Evolutionary conservation across 1,140 invertebrate genomes (phyloP).

Genomic region (Drosophila navojoa): DNA sequence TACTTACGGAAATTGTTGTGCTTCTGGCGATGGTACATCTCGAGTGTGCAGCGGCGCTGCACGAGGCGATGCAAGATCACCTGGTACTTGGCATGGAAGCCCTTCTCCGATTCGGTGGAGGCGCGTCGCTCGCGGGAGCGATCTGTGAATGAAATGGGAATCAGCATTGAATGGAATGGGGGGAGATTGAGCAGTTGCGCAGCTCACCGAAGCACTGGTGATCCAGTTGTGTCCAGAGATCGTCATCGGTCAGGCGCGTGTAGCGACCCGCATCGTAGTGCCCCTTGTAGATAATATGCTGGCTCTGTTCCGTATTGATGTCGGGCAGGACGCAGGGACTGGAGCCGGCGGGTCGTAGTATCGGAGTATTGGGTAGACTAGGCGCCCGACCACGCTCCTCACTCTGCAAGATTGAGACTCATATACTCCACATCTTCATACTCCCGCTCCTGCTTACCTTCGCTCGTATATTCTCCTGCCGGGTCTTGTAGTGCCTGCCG

Average conservation of each 20-base stretch:
- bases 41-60: constrained; percentile 94
- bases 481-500: constrained; percentile 87
- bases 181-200: background rate
- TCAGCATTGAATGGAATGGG: background rate
- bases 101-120: constrained; percentile 94
- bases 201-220: constrained; percentile 74
- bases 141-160: constrained; percentile 44
- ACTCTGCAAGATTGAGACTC: constrained; percentile 84
- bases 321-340: constrained; percentile 88
- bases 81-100: constrained; percentile 93
- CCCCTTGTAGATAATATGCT: constrained; percentile 88
- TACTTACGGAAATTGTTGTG: constrained; percentile 93
- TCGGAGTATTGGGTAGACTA: constrained; percentile 87
- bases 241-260: constrained; percentile 90
- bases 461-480: constrained; percentile 88
- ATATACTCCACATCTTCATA: background rate
- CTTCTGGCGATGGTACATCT: constrained; percentile 94
- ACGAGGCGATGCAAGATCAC: constrained; percentile 94
- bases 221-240: constrained; percentile 88
- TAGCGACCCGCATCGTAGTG: constrained; percentile 89
- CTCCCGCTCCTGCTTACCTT: constrained; percentile 85
- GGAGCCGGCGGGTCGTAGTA: constrained; percentile 87
- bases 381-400: constrained; percentile 91
- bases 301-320: constrained; percentile 87
- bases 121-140: constrained; percentile 85